Evolutionary conservation across 2,888 invertebrate species (phyloP).

Genomic region (Vanessa cardui): DNA sequence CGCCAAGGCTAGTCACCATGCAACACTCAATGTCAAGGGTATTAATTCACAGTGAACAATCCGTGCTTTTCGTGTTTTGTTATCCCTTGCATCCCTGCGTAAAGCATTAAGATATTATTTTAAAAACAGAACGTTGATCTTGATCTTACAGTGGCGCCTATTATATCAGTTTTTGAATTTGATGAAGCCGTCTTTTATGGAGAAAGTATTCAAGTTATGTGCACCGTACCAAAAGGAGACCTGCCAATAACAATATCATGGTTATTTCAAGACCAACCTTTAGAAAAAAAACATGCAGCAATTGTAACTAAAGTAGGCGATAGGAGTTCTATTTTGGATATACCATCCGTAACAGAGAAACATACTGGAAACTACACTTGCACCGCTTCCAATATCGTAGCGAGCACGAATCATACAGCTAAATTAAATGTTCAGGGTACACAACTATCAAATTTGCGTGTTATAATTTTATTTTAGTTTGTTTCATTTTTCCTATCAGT

Average conservation of each 20-base stretch:
- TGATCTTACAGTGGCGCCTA: constrained; percentile 81
- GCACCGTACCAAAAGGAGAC: constrained; percentile 86
- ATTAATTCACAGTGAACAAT: constrained; percentile 57
- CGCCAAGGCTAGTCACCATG: constrained; percentile 83
- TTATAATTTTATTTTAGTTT: constrained; percentile 53
- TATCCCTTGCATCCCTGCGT: constrained; percentile 42
- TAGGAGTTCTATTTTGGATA: constrained; percentile 84
- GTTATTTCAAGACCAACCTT: constrained; percentile 85
- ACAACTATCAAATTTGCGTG: constrained; percentile 55
- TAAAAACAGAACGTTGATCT: constrained; percentile 48
- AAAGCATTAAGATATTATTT: constrained; percentile 34
- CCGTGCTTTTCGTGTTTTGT: constrained; percentile 62
- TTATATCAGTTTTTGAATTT: constrained; percentile 84
- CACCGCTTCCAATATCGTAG: constrained; percentile 87
- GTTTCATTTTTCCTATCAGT: constrained; percentile 44
- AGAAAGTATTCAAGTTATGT: constrained; percentile 83
- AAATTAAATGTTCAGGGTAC: constrained; percentile 86
- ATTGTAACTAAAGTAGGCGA: constrained; percentile 83
- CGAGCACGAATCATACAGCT: constrained; percentile 84
- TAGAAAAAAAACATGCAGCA: constrained; percentile 69
- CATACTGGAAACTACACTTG: constrained; percentile 91
- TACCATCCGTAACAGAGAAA: constrained; percentile 85
- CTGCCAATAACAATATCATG: constrained; percentile 87
- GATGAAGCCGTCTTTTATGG: constrained; percentile 81
- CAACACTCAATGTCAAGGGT: constrained; percentile 86